Base-by-base conservation (phyloP, 1,140 invertebrate species). In the Neelides sp. region DNA sequence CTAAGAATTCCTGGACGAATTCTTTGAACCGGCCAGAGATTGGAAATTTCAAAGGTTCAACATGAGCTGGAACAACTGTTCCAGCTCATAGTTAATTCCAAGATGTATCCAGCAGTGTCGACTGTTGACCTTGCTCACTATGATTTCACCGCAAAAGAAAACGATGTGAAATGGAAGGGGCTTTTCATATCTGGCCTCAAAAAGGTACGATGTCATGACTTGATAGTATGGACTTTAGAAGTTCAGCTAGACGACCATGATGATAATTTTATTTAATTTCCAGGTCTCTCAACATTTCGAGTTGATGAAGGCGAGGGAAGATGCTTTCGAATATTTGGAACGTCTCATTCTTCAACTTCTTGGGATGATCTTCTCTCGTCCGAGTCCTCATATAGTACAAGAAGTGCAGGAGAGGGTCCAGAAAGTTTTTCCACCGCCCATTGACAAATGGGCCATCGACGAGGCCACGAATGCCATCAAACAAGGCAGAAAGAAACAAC, bases 271-370 rank as follows among this genome's bases (percentile, higher is more conserved):
- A 41, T 50, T 46, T 28, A n/a, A 20, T 34, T 65, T 65, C 42
- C 54, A 91, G 87, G 85, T 94, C 52, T 73, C 91, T 68, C 80
- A 86, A 62, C 84, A 87, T 32, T 47, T 46, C 4, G 47, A 48
- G 7, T 80, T 79, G 35, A 70, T 96, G 62, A 79, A 75, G 54
- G 86, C 86, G 19, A 78, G 83, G 63, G 83, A 92, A 60, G 90
- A 92, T 73, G 91, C 91, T 1, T 71, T 96, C 57, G 78, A 89
- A 47, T 95, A 92, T 68, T 86, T 96, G 39, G 92, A 97, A 70
- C 80, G 78, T 50, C 75, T 96, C 36, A 91, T 93, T 63, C 71
- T 96, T 15, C 80, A 85, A 48, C 74, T 96, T 32, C 69, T 96
- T 59, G 80, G 80, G 2, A 87, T 87, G 77, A 73, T 97, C 24